Percentiles rank a stretch among this genome's conserved stretches.
Evolutionary conservation across 2,888 invertebrate species (phyloP).

Genomic region (Hemaris fuciformis): DNA sequence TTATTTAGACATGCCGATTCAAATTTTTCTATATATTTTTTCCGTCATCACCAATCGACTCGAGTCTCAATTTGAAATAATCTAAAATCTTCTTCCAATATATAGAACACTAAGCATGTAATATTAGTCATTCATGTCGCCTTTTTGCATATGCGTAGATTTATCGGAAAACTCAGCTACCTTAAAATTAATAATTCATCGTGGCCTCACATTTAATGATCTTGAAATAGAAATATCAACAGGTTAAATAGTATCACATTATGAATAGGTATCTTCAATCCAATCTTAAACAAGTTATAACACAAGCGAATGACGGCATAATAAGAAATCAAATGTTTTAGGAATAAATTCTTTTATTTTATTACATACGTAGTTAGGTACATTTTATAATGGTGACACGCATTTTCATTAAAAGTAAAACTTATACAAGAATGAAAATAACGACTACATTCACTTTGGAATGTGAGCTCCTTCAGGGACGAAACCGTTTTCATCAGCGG

Average conservation of each 20-base stretch:
- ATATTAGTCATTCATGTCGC: background rate
- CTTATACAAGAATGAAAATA: constrained; percentile 7
- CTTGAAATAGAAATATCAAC: constrained; percentile 9
- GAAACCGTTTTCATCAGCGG: constrained; percentile 74
- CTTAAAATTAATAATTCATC: constrained; percentile 10
- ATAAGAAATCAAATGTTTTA: background rate
- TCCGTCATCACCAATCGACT: background rate
- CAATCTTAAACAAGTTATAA: background rate
- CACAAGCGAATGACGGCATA: background rate
- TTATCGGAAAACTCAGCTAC: background rate
- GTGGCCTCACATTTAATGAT: background rate
- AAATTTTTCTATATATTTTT: no score
- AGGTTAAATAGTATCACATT: constrained; percentile 1
- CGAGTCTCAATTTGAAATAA: background rate
- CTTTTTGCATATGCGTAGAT: background rate
- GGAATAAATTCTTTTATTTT: constrained; percentile 9
- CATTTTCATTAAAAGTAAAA: constrained; percentile 1
- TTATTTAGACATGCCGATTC: no score
- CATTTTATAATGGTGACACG: background rate
- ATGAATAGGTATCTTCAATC: background rate
- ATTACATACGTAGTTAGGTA: constrained; percentile 9
- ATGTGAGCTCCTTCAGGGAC: constrained; percentile 61
- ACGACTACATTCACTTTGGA: constrained; percentile 47
- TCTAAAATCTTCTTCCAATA: background rate
- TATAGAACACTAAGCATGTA: background rate